Conservation (phyloP, 1,140 invertebrate genomes). For the Bombus haemorrhoidalis region DNA sequence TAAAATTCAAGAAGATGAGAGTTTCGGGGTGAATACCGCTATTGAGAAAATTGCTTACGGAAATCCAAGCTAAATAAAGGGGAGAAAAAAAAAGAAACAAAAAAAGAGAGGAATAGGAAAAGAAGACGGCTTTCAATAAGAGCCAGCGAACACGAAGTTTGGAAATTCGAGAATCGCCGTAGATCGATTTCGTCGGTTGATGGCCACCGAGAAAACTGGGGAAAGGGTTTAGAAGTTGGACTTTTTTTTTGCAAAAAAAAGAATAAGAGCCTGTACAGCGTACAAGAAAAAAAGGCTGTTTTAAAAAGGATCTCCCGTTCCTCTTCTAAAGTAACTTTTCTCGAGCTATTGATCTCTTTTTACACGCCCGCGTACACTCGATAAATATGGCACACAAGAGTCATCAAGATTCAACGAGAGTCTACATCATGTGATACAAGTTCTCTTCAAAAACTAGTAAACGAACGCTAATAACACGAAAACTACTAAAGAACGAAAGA, state of each 20-base stretch:
- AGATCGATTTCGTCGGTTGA: no score
- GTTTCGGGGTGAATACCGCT: background rate
- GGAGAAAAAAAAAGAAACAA: background rate
- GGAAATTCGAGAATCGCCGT: background rate
- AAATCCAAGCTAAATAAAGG: background rate
- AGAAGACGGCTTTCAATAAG: background rate
- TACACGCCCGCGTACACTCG: background rate
- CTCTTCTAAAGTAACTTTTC: background rate
- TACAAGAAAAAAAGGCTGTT: background rate
- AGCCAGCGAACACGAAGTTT: background rate
- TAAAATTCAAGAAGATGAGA: background rate
- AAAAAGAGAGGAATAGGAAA: background rate
- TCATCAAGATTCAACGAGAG: background rate
- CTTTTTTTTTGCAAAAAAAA: no score
- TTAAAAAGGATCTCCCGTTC: background rate
- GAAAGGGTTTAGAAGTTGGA: no score
- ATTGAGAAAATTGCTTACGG: background rate
- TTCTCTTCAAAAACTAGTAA: background rate
- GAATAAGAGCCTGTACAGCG: background rate
- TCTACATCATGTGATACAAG: background rate
- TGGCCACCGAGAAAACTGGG: no score
- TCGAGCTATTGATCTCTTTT: background rate
- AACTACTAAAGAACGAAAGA: no score
- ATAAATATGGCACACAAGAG: background rate
- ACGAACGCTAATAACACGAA: no score